phyloP scores from a whole-genome alignment of 2,888 invertebrate species.

The Spilarctia lutea region DNA sequence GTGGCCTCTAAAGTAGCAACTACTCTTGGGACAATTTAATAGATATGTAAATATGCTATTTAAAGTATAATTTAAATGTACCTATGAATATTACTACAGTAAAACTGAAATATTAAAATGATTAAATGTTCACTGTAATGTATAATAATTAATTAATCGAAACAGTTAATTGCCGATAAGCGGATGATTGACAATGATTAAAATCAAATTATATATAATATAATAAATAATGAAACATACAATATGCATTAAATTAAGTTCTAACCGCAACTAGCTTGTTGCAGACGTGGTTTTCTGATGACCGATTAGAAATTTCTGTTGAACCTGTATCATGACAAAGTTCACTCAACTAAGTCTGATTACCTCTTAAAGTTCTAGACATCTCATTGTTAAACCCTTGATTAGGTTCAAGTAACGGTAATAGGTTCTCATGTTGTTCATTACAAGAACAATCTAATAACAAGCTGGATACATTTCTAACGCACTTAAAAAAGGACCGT shows the following conservation, averaged over 20 bases:
- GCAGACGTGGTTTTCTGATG: not conserved
- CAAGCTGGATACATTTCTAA: not conserved
- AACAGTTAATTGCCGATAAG: not conserved
- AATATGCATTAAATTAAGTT: not conserved
- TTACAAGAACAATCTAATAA: not conserved
- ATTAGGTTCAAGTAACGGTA: not conserved
- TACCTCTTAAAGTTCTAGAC: conserved; percentile 6
- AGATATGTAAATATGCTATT: not conserved
- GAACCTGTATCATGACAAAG: not conserved
- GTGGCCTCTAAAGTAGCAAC: not conserved
- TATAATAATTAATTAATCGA: not conserved
- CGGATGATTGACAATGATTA: not conserved
- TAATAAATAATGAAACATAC: not conserved
- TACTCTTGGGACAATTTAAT: not conserved
- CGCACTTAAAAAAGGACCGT: not conserved
- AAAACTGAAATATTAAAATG: not conserved
- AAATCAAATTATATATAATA: not conserved
- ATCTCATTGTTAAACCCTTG: not conserved
- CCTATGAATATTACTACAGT: not conserved
- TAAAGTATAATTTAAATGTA: not conserved
- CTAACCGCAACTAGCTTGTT: not conserved
- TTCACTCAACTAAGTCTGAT: not conserved
- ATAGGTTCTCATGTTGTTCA: not conserved
- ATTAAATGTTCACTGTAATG: not conserved
- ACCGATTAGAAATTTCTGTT: not conserved